phyloP scores from a whole-genome alignment of 2,888 invertebrate species.

The Mylabris sibirica region DNA sequence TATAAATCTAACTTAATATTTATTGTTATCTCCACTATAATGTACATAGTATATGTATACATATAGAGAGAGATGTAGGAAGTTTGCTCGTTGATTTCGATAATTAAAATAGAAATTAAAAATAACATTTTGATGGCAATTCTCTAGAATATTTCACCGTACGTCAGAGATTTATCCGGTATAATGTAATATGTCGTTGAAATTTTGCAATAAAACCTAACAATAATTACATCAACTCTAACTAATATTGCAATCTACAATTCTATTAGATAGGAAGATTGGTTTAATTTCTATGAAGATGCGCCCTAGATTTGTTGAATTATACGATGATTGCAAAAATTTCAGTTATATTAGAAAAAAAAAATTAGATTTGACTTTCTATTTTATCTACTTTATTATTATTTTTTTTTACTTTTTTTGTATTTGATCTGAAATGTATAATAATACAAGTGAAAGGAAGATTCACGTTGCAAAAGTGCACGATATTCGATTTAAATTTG shows the following conservation, averaged over 20 bases:
- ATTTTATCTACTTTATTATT: not conserved
- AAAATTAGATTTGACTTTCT: constrained; percentile 23
- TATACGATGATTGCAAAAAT: not conserved
- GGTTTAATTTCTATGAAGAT: constrained; percentile 2
- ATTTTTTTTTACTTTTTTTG: not conserved
- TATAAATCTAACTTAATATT: not conserved
- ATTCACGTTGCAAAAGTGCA: constrained; percentile 33
- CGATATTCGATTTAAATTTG: constrained; percentile 27
- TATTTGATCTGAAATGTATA: not conserved
- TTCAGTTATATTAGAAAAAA: constrained; percentile 9
- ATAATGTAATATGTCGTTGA: too few relatives aligned
- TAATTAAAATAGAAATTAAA: too few relatives aligned
- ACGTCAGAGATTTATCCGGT: too few relatives aligned
- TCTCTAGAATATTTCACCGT: too few relatives aligned
- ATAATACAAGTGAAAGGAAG: constrained; percentile 30
- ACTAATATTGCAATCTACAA: not conserved
- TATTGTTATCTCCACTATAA: not conserved
- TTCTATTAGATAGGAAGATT: not conserved
- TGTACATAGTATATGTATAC: too few relatives aligned
- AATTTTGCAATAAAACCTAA: not conserved
- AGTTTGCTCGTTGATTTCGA: too few relatives aligned
- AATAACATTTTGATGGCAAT: too few relatives aligned
- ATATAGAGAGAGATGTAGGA: too few relatives aligned
- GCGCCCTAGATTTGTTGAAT: not conserved
- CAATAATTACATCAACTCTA: not conserved